Evolutionary conservation across 2,888 invertebrate species (phyloP), one percentile per base, ranked within the genome.

Genomic region (Altica lythri): DNA sequence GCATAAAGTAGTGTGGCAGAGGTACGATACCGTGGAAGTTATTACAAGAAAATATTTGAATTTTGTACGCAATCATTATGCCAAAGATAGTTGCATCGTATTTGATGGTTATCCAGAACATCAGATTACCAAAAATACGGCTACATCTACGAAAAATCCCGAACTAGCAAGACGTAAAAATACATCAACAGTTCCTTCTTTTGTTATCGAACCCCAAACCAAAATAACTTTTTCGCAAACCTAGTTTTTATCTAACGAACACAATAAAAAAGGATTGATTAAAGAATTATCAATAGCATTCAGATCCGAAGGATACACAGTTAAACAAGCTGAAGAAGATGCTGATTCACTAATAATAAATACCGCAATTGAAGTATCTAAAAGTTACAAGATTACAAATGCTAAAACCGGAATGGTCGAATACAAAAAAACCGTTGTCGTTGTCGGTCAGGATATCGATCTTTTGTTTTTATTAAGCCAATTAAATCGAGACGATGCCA

Each of bases 361-460:
- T 25, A 13, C 40, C 22, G 40, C 40, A 25, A 40, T 40, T 2
- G 22, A 40, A 25, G 13, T 40, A 2, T 5, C 13, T 6, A 9
- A 40, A 13, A 1, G 13, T 13, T 12, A 9, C 13, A 40, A 34
- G 8, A 6, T 40, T 13, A 9, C 25, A 13, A 40, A 22, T 3
- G 9, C 13, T 18, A 19, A 2, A 40, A 40, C 25, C 22, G 25
- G 25, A 25, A 14, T 13, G 5, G 25, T 6, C 13, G 25, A 40
- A 40, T 25, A 13, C 13, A 5, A 13, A 22, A 40, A 40, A 22
- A 34, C 6, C 5, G 25, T 25, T 5, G 10, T 68, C 32, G 58
- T 65, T 60, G 65, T 65, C 50, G 62, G 65, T 17, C 53, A 65
- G 56, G 64, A 66, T 60, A 55, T 63, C 46, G 65, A 67, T 56